phyloP scores from a whole-genome alignment of 2,888 invertebrate genomes.

The Luffia ferchaultella region DNA sequence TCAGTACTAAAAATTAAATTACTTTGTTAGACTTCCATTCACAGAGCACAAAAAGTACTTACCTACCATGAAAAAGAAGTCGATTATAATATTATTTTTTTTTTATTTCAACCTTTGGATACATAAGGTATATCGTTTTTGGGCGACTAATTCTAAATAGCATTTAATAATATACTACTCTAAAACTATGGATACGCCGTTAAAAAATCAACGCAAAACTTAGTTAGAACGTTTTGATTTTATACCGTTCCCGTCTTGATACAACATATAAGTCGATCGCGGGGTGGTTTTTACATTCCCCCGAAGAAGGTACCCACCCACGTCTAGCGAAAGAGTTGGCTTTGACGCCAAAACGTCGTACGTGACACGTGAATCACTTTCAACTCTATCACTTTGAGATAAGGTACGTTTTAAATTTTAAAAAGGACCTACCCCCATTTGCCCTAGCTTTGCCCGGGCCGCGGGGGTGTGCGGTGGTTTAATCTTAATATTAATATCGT shows the following conservation, averaged over 20 bases:
- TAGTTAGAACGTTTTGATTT: conserved; percentile 20
- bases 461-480: conserved; percentile 27
- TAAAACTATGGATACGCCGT: no score
- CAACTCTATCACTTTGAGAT: not conserved
- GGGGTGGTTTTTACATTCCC: conserved; percentile 62
- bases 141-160: no score
- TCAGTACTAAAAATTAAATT: no score
- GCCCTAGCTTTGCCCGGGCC: conserved; percentile 23
- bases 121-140: no score
- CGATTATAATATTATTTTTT: no score
- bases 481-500: conserved; percentile 60
- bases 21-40: no score
- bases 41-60: no score
- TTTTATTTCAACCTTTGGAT: no score
- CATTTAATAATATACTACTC: no score
- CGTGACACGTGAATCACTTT: not conserved
- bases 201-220: conserved; percentile 8
- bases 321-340: conserved; percentile 6
- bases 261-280: conserved; percentile 65
- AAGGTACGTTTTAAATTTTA: not conserved
- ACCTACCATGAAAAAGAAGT: no score
- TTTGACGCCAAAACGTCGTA: not conserved
- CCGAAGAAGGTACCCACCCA: conserved; percentile 51
- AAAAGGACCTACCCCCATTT: not conserved
- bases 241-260: conserved; percentile 44